Evolutionary conservation across 2,113 vertebrate species (phyloP), one percentile per base, ranked within the genome.

Genomic region (Collichthys lucidus): DNA sequence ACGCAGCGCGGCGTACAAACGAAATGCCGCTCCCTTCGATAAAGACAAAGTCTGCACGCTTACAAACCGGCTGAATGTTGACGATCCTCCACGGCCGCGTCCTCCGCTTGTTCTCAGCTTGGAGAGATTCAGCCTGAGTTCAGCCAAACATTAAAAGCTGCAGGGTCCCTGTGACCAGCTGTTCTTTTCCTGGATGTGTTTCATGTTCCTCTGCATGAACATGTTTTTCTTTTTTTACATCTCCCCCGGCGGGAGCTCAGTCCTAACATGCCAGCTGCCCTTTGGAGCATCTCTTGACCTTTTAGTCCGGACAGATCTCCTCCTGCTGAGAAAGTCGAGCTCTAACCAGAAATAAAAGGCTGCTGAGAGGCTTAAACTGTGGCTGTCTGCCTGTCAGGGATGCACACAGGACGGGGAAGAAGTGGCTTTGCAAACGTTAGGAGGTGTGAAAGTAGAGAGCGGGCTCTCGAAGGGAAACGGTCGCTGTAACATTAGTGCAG

Each of bases 261-360:
- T 73, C 60, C 24, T n/a, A 61, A 73, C 74, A 66, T 1, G 56
- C 40, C 76, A 35, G 46, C 65, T 80, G 68, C 67, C 69, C 83
- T 82, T 79, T 80, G 71, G 65, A 78, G 83, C 61, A 20, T 74
- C 79, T 85, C 65, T 40, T 81, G 83, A 88, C 90, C 90, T 91
- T 87, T 86, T 19, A 55, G 79, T 86, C 76, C 4, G 61, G 60
- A 82, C 75, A 78, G 64, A 72, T 88, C 64, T 47, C 10, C 53
- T 80, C 68, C 83, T 74, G 77, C 69, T 42, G 77, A 85, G 69
- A 3, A 46, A 50, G 40, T 62, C 0, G 15, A 35, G 60, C 59
- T 85, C 77, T 80, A 52, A 82, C 53, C 56, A 0, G 66, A 79
- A 61, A 71, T 35, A 65, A 83, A 77, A 74, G 85, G 35, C 19